Base-by-base conservation (phyloP, 2,113 vertebrate species). In the Pteronura brasiliensis region DNA sequence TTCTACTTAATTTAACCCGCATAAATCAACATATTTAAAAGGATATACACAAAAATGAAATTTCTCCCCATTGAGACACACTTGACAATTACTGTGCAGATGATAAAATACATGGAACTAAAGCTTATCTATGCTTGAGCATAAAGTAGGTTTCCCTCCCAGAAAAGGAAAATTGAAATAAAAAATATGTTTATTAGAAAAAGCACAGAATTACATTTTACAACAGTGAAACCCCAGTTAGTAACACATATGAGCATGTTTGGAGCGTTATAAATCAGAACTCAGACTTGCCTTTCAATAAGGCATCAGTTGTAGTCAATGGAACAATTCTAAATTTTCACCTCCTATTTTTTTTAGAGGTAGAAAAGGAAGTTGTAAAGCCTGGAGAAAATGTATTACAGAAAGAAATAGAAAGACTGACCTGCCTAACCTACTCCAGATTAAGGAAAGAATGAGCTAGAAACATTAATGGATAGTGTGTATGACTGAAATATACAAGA, bases 401-500 rank as follows among this genome's bases (percentile, higher is more conserved):
- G 93, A 93, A 96, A 96, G 95, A 98, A 97, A 98, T 92, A 44
- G 96, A 97, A 96, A 98, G 81, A 4, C 94, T 98, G 97, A 98
- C 97, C 91, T 6, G 23, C 31, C 94, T 97, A 96, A 98, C 97
- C 96, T 86, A 91, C 21, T 71, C 42, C 55, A 95, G 97, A 96
- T 97, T 93, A 96, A 93, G 77, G 59, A 47, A 91, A 76, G 49
- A 90, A 96, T 90, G 97, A 94, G 74, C 36, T n/a, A 79, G 77
- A 87, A 94, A 90, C 81, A 76, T 88, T 93, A 95, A 96, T 36
- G 21, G 39, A 71, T 34, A 69, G 88, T 88, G 92, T 84, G 25
- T 52, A 87, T 77, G 94, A 89, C 88, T 95, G 92, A 97, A 95
- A 95, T 77, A 59, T 14, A 71, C n/a, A 89, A 86, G 85, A 67